Percentiles rank a stretch among this genome's conserved stretches.
Conservation (phyloP, 2,797 vertebrate species). For the Hyperoplus immaculatus region DNA sequence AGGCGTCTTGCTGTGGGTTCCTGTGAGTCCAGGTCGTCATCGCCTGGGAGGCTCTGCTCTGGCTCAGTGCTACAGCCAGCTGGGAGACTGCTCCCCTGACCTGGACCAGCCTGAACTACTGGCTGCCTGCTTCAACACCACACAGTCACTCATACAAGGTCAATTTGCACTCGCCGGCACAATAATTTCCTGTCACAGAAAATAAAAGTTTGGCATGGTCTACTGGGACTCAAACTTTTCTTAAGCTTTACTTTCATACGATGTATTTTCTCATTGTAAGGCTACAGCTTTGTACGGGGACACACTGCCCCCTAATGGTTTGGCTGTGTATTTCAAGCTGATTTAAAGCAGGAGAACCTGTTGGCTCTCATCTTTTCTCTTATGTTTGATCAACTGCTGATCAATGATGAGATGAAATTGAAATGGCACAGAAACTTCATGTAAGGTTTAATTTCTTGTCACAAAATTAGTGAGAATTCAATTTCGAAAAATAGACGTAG, state of each 20-base stretch:
- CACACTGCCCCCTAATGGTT: constrained; percentile 56
- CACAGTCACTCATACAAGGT: constrained; percentile 90
- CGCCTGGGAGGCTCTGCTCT: constrained; percentile 92
- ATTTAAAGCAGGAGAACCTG: neutral
- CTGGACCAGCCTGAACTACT: constrained; percentile 87
- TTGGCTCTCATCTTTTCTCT: neutral
- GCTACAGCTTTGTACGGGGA: neutral
- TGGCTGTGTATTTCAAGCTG: neutral
- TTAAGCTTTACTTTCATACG: neutral
- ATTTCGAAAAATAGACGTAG: neutral
- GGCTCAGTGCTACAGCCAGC: constrained; percentile 92
- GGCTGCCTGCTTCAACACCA: constrained; percentile 87
- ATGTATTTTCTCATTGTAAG: neutral
- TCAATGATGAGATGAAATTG: neutral
- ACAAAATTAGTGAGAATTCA: neutral
- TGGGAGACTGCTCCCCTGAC: constrained; percentile 90
- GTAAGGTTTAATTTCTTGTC: neutral
- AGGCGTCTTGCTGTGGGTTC: constrained; percentile 91
- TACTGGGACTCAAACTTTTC: constrained; percentile 1
- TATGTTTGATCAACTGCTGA: neutral
- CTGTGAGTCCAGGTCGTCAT: constrained; percentile 85
- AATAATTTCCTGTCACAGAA: neutral
- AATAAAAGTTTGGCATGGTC: neutral
- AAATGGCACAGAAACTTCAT: too few relatives aligned
- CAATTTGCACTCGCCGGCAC: constrained; percentile 18